Conservation (phyloP, 2,888 invertebrate species). For the Hemithea aestivaria region DNA sequence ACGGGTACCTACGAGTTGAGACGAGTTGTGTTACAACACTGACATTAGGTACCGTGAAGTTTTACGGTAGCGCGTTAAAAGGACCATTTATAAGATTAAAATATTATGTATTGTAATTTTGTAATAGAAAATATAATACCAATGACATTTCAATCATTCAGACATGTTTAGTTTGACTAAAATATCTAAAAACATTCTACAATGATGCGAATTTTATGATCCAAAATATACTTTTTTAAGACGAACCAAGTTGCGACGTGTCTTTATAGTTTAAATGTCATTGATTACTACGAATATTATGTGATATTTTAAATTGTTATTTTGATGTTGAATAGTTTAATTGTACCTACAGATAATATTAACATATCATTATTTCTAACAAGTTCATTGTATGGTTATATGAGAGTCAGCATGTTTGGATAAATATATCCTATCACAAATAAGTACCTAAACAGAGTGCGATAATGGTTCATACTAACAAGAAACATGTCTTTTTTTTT, state of each 20-base stretch:
- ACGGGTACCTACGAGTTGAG: too few relatives aligned
- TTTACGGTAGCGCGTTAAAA: constrained; percentile 53
- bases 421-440: not conserved
- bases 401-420: not conserved
- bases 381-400: constrained; percentile 38
- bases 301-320: constrained; percentile 74
- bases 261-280: too few relatives aligned
- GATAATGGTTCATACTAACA: not conserved
- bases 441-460: not conserved
- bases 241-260: too few relatives aligned
- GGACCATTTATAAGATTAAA: constrained; percentile 67
- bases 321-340: constrained; percentile 66
- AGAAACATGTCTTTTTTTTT: not conserved
- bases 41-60: constrained; percentile 29
- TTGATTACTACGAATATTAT: constrained; percentile 74
- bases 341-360: constrained; percentile 57
- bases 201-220: too few relatives aligned
- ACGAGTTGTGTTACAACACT: constrained; percentile 1
- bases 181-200: too few relatives aligned
- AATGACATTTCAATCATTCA: too few relatives aligned
- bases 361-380: constrained; percentile 75
- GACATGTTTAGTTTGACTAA: too few relatives aligned
- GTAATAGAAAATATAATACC: constrained; percentile 51
- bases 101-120: constrained; percentile 16
- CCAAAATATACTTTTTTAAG: too few relatives aligned